phyloP scores from a whole-genome alignment of 2,113 vertebrate genomes.

The Scomber japonicus region DNA sequence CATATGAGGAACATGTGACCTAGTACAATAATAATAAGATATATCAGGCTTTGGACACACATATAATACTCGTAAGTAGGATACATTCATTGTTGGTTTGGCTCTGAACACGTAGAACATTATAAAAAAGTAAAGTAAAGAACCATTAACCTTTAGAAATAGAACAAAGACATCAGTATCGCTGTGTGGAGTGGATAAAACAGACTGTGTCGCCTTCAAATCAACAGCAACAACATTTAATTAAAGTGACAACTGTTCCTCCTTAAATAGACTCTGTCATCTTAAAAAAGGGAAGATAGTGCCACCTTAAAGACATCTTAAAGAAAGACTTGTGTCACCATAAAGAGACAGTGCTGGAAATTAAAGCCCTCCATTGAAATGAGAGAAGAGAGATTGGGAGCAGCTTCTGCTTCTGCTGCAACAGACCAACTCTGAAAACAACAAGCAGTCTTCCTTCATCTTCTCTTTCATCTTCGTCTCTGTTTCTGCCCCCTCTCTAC shows the following conservation, averaged over 20 bases:
- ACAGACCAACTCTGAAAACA: not conserved
- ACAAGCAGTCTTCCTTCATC: not conserved
- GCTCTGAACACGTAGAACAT: too few species aligned
- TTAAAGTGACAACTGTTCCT: not conserved
- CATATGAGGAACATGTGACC: too few species aligned
- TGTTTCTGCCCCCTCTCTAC: not conserved
- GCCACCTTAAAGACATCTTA: not conserved
- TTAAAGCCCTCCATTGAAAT: constrained; percentile 10
- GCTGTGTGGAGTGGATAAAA: not conserved
- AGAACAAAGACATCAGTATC: not conserved
- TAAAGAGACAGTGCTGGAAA: constrained; percentile 2
- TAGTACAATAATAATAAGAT: too few species aligned
- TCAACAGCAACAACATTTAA: constrained; percentile 12
- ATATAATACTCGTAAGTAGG: too few species aligned
- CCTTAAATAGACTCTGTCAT: not conserved
- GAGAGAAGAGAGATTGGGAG: not conserved
- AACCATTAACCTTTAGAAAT: not conserved
- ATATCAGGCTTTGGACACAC: too few species aligned
- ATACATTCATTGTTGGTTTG: too few species aligned
- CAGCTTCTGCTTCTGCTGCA: not conserved
- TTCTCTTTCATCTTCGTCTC: not conserved
- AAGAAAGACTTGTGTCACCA: not conserved
- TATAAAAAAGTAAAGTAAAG: too few species aligned
- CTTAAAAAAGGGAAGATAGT: not conserved
- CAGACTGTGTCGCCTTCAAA: not conserved